Percentiles rank a stretch among this genome's conserved stretches.
Conservation (phyloP, 1,140 invertebrate species). For the Magallana angulata region DNA sequence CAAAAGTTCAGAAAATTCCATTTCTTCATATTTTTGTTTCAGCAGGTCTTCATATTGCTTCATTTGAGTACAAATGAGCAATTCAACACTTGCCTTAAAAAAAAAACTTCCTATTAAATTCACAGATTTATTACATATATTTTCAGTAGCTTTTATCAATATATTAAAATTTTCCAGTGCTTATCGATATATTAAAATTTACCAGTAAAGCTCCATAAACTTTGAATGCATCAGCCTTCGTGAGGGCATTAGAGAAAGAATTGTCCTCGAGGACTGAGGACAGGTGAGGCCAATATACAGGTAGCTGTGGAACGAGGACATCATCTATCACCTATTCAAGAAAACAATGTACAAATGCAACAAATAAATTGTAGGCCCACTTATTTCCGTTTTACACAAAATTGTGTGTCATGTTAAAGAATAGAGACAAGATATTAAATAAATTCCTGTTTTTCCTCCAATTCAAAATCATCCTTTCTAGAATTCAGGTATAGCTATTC, state of each 20-base stretch:
- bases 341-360: neutral
- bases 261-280: constrained; percentile 65
- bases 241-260: constrained; percentile 61
- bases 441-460: too few species aligned
- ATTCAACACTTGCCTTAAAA: constrained; percentile 53
- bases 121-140: too few species aligned
- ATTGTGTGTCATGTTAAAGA: too few species aligned
- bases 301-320: constrained; percentile 73
- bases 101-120: neutral
- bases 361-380: too few species aligned
- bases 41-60: constrained; percentile 19
- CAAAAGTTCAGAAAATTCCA: constrained; percentile 7
- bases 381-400: too few species aligned
- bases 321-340: constrained; percentile 73
- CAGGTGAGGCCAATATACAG: constrained; percentile 73
- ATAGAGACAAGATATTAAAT: too few species aligned
- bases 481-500: too few species aligned
- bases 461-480: too few species aligned
- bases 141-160: too few species aligned
- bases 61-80: neutral
- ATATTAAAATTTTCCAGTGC: neutral
- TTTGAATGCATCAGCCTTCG: constrained; percentile 74
- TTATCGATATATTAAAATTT: neutral
- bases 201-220: constrained; percentile 78
- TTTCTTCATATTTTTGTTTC: constrained; percentile 1